phyloP scores from a whole-genome alignment of 2,797 vertebrate genomes.

The Microctenopoma steveboyesi region DNA sequence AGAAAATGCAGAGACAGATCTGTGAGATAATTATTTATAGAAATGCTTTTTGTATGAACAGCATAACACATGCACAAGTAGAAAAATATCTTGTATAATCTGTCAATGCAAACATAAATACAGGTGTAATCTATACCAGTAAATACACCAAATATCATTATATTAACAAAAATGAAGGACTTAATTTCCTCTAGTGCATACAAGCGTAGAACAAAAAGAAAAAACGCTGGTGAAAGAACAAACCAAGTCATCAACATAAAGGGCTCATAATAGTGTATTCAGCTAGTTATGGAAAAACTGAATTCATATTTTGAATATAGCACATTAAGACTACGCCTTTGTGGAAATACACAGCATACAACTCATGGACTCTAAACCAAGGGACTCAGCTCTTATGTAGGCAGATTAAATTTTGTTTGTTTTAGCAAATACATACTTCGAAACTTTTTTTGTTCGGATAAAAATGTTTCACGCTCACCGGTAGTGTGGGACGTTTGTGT shows the following conservation, averaged over 20 bases:
- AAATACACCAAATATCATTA: slow-evolving; percentile 49
- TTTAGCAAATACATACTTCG: background rate
- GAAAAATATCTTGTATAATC: slow-evolving; percentile 38
- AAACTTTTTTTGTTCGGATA: background rate
- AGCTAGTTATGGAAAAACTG: slow-evolving; percentile 24
- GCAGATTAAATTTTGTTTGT: background rate
- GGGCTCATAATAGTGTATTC: slow-evolving; percentile 31
- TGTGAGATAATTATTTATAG: slow-evolving; percentile 41
- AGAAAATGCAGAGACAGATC: slow-evolving; percentile 16
- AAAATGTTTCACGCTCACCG: background rate
- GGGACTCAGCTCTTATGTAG: slow-evolving; percentile 8
- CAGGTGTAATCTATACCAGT: slow-evolving; percentile 33
- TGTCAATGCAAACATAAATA: slow-evolving; percentile 60
- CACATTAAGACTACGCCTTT: slow-evolving; percentile 2
- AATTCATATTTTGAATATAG: slow-evolving; percentile 10
- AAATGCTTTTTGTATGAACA: slow-evolving; percentile 52
- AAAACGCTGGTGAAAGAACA: slow-evolving; percentile 1
- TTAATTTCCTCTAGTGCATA: slow-evolving; percentile 9
- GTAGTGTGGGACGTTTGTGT: background rate
- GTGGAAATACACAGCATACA: background rate
- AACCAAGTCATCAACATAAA: slow-evolving; percentile 36
- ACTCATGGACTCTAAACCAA: background rate
- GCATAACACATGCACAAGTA: slow-evolving; percentile 32
- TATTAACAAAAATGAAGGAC: slow-evolving; percentile 32
- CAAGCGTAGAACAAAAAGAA: slow-evolving; percentile 16